Conservation (phyloP, 2,797 vertebrate species). For the Heteromormyrus szaboi region DNA sequence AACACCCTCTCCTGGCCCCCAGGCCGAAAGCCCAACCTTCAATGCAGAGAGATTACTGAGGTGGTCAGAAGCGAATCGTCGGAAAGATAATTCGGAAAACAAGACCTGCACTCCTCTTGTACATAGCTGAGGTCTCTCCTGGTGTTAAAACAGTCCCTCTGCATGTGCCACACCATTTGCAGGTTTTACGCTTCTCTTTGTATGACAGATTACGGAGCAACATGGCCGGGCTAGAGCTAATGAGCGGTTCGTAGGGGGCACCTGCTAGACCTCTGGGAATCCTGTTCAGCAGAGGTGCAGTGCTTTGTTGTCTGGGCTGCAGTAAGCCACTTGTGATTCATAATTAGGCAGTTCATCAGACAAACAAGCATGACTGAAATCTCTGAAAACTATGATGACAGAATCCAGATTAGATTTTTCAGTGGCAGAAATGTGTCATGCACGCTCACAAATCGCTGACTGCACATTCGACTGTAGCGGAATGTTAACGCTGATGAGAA, state of each 20-base stretch:
- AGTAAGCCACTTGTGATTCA: not conserved
- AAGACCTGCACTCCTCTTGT: not conserved
- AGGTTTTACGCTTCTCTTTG: not conserved
- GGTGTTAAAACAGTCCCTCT: not conserved
- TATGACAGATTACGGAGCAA: not conserved
- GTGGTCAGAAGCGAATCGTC: not conserved
- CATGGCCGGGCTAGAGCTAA: not conserved
- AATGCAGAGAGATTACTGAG: not conserved
- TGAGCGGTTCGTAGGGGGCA: not conserved
- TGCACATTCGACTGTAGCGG: not conserved
- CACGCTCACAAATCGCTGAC: not conserved
- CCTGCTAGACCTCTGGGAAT: not conserved
- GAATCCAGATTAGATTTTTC: not conserved
- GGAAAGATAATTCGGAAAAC: not conserved
- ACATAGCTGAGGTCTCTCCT: not conserved
- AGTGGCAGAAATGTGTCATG: not conserved
- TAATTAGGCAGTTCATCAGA: not conserved
- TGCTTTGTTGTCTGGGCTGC: not conserved
- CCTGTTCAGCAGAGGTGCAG: not conserved
- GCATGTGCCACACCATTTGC: not conserved
- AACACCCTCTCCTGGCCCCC: not conserved
- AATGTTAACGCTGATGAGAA: not conserved
- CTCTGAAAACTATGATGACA: not conserved
- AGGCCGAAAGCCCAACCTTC: not conserved
- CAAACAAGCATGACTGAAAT: not conserved